Base-by-base conservation (phyloP, 1,140 invertebrate genomes). In the Brachionus plicatilis region DNA sequence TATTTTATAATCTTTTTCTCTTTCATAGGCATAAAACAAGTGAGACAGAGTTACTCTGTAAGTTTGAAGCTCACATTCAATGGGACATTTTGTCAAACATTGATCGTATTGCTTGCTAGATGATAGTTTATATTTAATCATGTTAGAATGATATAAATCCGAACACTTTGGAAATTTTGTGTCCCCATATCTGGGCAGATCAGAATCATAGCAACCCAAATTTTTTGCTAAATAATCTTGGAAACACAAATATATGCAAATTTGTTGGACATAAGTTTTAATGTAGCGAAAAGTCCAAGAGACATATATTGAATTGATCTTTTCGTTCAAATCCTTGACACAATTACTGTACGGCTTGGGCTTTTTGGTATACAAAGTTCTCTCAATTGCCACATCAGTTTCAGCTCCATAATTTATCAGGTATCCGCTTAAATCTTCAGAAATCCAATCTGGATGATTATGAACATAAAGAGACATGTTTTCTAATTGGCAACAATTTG, bases 361-460 rank as follows among this genome's bases (percentile, higher is more conserved):
- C 20, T 24, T 20, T 56, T 80, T 80, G 37, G 47, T 53, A 17
- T 24, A 14, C 14, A 53, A 50, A 17, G 45, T 80, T 33, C 47
- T 14, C 27, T 80, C 78, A 43, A 80, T 65, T 9, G 78, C 78
- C 7, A 80, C 50, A 65, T 80, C 56, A 41, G 78, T 80, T 65
- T 80, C 78, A 53, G n/a, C 9, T 33, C 45, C 78, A 65, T 33
- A 50, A n/a, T 33, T 41, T 56, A 80, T 33, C 24, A 41, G n/a
- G 56, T 27, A 33, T 29, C 78, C 78, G 20, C 1, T 80, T 37
- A 33, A 17, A 12, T 80, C 47, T 4, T 80, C 45, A 17, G 78
- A 17, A 37, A 80, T 65, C 43, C 29, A 65, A 33, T 80, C n/a
- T 29, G 50, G 17, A 65, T 65, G 2, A 17, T 80, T 80, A 17